These are phyloP conservation scores for Hydrozoanthus tunicans DNA, from an alignment of 64 coral and sea anemone genomes.

Conservation along the genomic window DNA sequence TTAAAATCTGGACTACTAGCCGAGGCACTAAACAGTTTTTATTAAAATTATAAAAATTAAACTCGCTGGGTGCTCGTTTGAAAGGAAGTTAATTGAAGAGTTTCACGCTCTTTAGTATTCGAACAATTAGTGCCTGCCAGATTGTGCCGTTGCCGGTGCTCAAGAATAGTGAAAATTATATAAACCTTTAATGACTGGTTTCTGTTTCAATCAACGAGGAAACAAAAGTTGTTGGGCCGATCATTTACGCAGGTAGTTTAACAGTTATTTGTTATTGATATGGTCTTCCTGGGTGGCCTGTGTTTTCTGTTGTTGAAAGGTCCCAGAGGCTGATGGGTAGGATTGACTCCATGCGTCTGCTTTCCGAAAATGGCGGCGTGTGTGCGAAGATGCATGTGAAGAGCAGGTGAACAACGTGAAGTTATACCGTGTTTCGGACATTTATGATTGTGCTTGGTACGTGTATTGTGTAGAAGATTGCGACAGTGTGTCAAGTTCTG, in stretches of 20 bases:
- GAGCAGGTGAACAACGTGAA: not conserved
- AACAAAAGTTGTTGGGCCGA: too few species aligned
- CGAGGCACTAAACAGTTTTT: too few species aligned
- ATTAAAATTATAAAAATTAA: too few species aligned
- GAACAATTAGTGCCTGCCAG: too few species aligned
- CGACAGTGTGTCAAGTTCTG: not conserved
- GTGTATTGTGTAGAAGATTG: not conserved
- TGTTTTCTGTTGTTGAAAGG: constrained; percentile 9
- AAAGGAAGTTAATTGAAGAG: too few species aligned
- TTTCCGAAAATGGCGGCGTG: constrained; percentile 37
- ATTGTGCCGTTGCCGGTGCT: too few species aligned
- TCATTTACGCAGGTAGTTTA: too few species aligned
- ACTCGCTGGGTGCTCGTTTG: too few species aligned
- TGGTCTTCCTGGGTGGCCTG: not conserved
- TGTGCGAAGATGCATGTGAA: not conserved
- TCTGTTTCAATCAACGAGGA: too few species aligned
- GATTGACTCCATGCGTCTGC: constrained; percentile 4
- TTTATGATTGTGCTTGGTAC: not conserved
- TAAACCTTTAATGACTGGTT: too few species aligned
- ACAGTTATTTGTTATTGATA: not conserved
- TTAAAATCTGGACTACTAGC: too few species aligned
- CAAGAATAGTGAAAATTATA: too few species aligned
- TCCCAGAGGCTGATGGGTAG: constrained; percentile 50
- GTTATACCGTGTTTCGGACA: not conserved
- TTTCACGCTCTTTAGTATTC: not conserved